These are phyloP conservation scores for Euura lappo DNA, from an alignment of 1,140 invertebrate genomes.

Conservation along the genomic window DNA sequence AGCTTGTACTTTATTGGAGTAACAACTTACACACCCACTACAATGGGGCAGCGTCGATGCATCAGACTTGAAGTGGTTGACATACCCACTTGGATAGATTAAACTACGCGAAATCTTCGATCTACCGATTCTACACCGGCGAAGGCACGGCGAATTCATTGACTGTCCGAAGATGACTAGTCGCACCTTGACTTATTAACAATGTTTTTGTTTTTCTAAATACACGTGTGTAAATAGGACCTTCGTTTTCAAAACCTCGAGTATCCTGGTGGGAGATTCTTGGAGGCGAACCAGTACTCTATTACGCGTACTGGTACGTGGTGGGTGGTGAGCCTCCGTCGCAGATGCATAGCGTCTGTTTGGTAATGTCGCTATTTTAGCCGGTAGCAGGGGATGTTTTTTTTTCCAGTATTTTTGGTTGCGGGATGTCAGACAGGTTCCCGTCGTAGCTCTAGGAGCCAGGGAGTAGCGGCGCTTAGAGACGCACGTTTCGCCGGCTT, in stretches of 20 bases:
- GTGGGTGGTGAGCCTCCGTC: neutral
- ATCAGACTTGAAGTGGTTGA: neutral
- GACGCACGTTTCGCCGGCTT: neutral
- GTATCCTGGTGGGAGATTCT: neutral
- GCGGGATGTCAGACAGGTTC: neutral
- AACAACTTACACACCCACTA: too few species aligned
- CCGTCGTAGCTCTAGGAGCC: neutral
- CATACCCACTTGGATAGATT: neutral
- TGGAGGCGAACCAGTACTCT: slow-evolving; percentile 5
- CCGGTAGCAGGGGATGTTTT: neutral
- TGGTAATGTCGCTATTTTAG: neutral
- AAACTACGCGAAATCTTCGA: neutral
- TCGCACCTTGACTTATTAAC: too few species aligned
- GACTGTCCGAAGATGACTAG: too few species aligned
- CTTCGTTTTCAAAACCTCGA: too few species aligned
- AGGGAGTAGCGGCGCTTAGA: neutral
- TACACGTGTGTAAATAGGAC: too few species aligned
- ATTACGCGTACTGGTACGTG: neutral
- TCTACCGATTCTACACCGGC: neutral
- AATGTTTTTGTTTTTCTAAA: too few species aligned
- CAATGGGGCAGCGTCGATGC: too few species aligned
- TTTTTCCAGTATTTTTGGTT: neutral
- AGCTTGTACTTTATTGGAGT: too few species aligned
- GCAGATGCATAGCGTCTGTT: neutral
- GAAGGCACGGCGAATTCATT: too few species aligned